Base-by-base conservation (phyloP, 1,140 invertebrate species). In the Dendroctonus ponderosae region DNA sequence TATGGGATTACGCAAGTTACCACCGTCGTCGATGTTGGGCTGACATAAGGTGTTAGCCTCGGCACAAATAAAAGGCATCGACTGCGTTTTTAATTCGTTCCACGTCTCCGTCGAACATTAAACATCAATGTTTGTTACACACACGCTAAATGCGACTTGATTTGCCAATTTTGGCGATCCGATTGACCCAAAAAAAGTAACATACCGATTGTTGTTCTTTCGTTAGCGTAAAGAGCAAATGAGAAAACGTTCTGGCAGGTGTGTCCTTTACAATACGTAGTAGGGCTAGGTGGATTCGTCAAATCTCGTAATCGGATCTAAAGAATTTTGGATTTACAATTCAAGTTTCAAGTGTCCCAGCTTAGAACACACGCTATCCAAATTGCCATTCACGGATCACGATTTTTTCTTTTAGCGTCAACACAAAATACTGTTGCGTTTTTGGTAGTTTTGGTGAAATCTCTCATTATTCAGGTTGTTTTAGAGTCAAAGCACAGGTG, bases 1-100 rank as follows among this genome's bases (percentile, higher is more conserved):
- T 60, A 44, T 42, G 49, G n/a, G 7, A 39, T 65, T 65, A 57
- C 62, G 62, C 44, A 65, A 49, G n/a, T 12, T 56, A 56, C 37
- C 60, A n/a, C 9, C 46, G 59, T 52, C 41, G 42, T 54, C 14
- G 61, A 63, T 49, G 58, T 60, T 46, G 58, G 46, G n/a, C 54
- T 65, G 62, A 65, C 52, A 63, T 63, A 63, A 68, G 66, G 66
- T 68, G 66, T 68, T 68, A 68, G 66, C 66, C 66, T 68, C 66
- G 66, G 61, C 66, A 62, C 53, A 62, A 57, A 68, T 68, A 62
- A 62, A 62, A 62, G 60, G 40, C 66, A 68, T 63, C 61, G 66
- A 63, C 61, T 63, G 60, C 54, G 61, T 68, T 62, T 68, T 68
- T 68, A 57, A 58, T 68, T 63, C 66, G 60, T 39, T 57, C 26